Evolutionary conservation across 2,888 invertebrate species (phyloP), one percentile per base, ranked within the genome.

Genomic region (Horisme vitalbata): DNA sequence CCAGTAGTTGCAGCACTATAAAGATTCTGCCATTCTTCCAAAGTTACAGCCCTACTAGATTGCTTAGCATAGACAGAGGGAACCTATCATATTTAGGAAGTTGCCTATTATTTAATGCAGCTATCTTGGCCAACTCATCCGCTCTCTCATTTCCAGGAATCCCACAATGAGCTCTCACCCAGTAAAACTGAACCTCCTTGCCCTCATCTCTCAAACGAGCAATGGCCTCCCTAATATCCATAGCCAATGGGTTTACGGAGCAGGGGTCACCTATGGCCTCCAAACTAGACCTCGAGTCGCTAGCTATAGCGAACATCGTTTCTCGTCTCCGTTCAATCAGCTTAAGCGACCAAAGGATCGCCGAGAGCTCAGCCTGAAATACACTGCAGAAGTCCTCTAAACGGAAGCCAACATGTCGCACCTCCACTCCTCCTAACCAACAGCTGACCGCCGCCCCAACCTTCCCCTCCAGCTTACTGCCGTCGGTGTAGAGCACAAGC

Each of bases 381-480:
- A 33, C 33, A 4, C 10, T 10, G n/a, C 33, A 33, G 7, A 4
- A 33, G 7, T 20, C 5, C 8, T 12, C 13, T 12, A 34, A 5
- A 1, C 34, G 1, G 6, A 34, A 34, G 3, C 23, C 13, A 1
- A 11, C 13, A 3, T 2, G 2, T n/a, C 8, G 8, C 3, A 6
- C 2, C 11, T 34, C 23, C 4, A 3, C 4, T 2, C 20, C 33
- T n/a, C 1, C 7, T 2, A 5, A 18, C 36, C 36, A 36, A 7
- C 24, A 18, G 0, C 15, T 18, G 1, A 36, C 20, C 8, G 30
- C 27, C 1, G 12, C 37, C 8, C 37, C 28, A 0, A 37, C 30
- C 7, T 28, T 37, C 1, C 37, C 30, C 12, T 37, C 37, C 1
- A 37, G 3, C 5, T 36, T 36, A 9, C 36, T 36, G 7, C 36